phyloP scores from a whole-genome alignment of 2,888 invertebrate genomes.

The Erebia ligea region DNA sequence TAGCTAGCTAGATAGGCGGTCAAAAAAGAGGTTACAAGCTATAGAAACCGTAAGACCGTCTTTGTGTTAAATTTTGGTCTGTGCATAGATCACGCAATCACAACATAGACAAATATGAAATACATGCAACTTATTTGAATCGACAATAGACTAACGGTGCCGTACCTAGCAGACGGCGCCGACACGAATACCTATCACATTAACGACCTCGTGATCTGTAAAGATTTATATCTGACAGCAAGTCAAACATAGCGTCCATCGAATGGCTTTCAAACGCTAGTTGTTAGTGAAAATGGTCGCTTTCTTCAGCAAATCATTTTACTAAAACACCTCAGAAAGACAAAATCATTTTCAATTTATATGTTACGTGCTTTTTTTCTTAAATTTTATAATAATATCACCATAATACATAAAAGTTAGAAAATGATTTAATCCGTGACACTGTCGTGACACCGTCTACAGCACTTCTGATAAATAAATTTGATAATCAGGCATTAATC shows the following conservation, averaged over 20 bases:
- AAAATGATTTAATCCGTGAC: not conserved
- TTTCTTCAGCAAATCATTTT: constrained; percentile 19
- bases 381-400: no score
- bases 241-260: constrained; percentile 49
- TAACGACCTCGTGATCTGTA: constrained; percentile 79
- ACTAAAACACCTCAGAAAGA: not conserved
- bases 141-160: constrained; percentile 78
- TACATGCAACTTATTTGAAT: constrained; percentile 65
- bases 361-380: not conserved
- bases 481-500: not conserved
- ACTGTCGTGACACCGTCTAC: not conserved
- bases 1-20: no score
- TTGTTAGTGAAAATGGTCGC: constrained; percentile 36
- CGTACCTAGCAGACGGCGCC: constrained; percentile 66
- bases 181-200: constrained; percentile 82
- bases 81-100: constrained; percentile 49
- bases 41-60: not conserved
- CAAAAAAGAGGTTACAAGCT: not conserved
- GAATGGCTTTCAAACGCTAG: constrained; percentile 35
- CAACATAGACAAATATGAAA: constrained; percentile 75
- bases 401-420: not conserved
- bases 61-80: constrained; percentile 2
- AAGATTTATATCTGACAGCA: constrained; percentile 77
- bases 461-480: not conserved
- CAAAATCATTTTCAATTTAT: not conserved